phyloP scores from a whole-genome alignment of 1,140 invertebrate species.

The Zophobas morio region DNA sequence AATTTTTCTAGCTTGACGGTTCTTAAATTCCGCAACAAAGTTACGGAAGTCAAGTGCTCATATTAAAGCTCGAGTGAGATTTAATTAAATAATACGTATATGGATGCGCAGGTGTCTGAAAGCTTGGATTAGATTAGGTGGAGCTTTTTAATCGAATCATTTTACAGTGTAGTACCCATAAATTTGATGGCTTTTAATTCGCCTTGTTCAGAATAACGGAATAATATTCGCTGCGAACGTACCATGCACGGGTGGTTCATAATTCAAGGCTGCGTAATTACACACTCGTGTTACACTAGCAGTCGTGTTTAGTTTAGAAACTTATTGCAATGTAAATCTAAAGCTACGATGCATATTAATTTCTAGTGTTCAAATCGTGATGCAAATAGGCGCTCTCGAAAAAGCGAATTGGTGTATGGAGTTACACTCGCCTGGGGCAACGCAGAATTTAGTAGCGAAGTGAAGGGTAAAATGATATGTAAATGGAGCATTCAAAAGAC shows the following conservation, averaged over 20 bases:
- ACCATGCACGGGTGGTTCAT: slow-evolving; percentile 6
- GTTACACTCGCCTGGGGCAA: too few species aligned
- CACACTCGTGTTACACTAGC: slow-evolving; percentile 8
- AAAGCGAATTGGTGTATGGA: too few species aligned
- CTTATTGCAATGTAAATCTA: slow-evolving; percentile 23
- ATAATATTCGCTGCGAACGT: slow-evolving; percentile 12
- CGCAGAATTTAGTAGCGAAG: too few species aligned
- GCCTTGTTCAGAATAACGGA: slow-evolving; percentile 10
- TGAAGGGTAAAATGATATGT: too few species aligned
- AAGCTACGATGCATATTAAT: slow-evolving; percentile 24
- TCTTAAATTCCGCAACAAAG: neutral
- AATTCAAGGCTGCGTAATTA: slow-evolving; percentile 40
- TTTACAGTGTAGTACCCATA: slow-evolving; percentile 16
- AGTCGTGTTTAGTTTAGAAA: slow-evolving; percentile 22
- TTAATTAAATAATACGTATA: neutral
- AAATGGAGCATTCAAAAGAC: too few species aligned
- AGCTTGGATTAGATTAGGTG: slow-evolving; percentile 18
- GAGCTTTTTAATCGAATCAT: slow-evolving; percentile 41
- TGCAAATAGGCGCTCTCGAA: neutral
- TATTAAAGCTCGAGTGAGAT: slow-evolving; percentile 5
- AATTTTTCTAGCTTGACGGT: neutral
- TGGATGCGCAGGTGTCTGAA: neutral
- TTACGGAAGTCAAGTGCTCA: neutral
- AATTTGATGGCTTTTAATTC: slow-evolving; percentile 39
- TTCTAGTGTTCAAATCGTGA: neutral